Base-by-base conservation (phyloP, 2,113 vertebrate species). In the Trichechus manatus region DNA sequence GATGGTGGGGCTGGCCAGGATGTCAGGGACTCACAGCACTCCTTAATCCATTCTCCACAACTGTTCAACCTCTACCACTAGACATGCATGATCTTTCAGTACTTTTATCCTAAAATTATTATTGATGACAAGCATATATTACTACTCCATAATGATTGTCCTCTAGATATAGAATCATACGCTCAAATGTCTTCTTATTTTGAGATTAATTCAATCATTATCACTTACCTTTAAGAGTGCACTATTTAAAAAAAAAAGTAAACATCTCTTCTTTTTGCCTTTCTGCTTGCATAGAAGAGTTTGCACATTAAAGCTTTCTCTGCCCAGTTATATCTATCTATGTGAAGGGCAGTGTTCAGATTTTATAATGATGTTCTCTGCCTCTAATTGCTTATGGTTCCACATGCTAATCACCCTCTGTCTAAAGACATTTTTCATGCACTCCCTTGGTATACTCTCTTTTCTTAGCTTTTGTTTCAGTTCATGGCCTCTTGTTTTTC, bases 401-500 rank as follows among this genome's bases (percentile, higher is more conserved):
- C 87, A 74, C 39, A 95, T 15, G 82, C 96, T 97, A 97, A 94
- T 97, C 97, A 97, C 27, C 31, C 53, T 97, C 56, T 66, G 11
- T 78, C 82, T 42, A 36, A 93, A 91, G n/a, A 97, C 95, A 94
- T 98, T 97, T 96, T 96, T 92, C 81, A 66, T 66, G 25, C 97
- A 95, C 70, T 97, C 96, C 92, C 87, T 88, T 94, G 95, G 25
- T 91, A 27, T 61, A 20, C 14, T 96, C 0, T 97, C 83, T 98
- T 98, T 97, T 94, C 96, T 97, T 95, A 97, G 85, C 47, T 64
- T 96, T 56, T n/a, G 56, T 70, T 94, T 97, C 70, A 27, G 93
- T 97, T 97, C 97, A 83, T 93, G 63, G 20, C 84, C 91, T 96
- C 70, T 93, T 96, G 77, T 94, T 98, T 94, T 95, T 90, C 97